These are phyloP conservation scores for Menura novaehollandiae DNA, from an alignment of 2,113 vertebrate species.

Conservation along the genomic window DNA sequence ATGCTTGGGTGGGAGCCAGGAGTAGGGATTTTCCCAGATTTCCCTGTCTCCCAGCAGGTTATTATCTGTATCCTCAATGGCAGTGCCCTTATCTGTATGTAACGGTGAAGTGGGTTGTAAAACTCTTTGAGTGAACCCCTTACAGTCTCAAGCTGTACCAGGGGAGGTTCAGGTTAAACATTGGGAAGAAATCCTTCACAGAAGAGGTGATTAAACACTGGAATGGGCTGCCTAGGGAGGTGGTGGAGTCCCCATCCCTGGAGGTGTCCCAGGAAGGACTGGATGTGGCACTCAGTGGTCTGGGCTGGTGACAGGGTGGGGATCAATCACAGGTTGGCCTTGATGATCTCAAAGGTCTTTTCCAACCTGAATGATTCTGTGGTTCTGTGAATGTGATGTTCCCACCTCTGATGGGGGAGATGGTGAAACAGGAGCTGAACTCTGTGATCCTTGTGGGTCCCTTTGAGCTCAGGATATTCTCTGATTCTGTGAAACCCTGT, in stretches of 20 bases:
- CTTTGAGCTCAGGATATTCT: not conserved
- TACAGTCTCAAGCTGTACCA: not conserved
- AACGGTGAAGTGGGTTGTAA: not conserved
- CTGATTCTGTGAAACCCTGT: not conserved
- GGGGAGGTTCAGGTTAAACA: not conserved
- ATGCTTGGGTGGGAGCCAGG: fast-evolving
- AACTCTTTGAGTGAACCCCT: not conserved
- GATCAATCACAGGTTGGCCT: not conserved
- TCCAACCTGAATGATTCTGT: not conserved
- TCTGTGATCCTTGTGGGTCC: fast-evolving
- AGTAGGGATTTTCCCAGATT: not conserved
- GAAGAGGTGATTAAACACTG: not conserved
- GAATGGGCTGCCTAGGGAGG: not conserved
- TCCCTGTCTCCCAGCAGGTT: not conserved
- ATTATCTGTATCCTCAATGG: not conserved
- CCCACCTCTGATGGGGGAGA: not conserved
- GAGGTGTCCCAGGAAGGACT: not conserved
- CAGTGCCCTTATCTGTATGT: not conserved
- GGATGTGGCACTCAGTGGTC: not conserved
- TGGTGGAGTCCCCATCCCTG: not conserved
- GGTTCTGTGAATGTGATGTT: not conserved
- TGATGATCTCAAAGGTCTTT: not conserved
- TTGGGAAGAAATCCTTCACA: not conserved
- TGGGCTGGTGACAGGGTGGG: not conserved
- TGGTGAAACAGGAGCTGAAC: not conserved